A percentile compares a stretch with the other conserved stretches of the same genome.
Conservation (phyloP, 2,113 vertebrate genomes). For the Empidonax alnorum region DNA sequence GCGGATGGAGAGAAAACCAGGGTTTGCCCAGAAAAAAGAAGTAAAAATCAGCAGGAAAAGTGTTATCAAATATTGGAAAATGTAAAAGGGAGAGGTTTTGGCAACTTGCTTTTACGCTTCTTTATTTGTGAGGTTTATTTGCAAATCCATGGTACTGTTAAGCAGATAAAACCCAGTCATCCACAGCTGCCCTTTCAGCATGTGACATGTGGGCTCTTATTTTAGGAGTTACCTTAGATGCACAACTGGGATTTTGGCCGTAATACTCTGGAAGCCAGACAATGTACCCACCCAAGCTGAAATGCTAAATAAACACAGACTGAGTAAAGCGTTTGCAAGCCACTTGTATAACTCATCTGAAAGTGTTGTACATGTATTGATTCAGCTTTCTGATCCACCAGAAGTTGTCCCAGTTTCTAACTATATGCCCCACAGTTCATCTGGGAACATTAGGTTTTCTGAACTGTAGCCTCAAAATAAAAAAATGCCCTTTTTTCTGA, state of each 20-base stretch:
- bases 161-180: slow-evolving; percentile 24
- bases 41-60: slow-evolving; percentile 4
- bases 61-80: neutral
- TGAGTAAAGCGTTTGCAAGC: slow-evolving; percentile 37
- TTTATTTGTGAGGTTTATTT: slow-evolving; percentile 23
- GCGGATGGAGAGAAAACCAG: neutral
- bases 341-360: slow-evolving; percentile 64
- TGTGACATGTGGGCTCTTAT: slow-evolving; percentile 47
- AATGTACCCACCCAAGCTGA: slow-evolving; percentile 63
- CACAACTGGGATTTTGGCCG: slow-evolving; percentile 34
- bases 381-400: slow-evolving; percentile 8
- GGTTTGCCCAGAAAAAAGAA: slow-evolving; percentile 44
- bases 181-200: slow-evolving; percentile 49
- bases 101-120: slow-evolving; percentile 8
- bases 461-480: neutral
- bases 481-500: neutral
- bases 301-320: slow-evolving; percentile 60
- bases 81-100: neutral
- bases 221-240: slow-evolving; percentile 60
- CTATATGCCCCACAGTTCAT: neutral
- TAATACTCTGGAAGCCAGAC: slow-evolving; percentile 62
- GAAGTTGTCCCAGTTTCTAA: neutral
- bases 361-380: slow-evolving; percentile 23
- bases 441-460: neutral
- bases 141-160: neutral